Evolutionary conservation across 2,888 invertebrate genomes (phyloP).

Genomic region (Bellardia pandia): DNA sequence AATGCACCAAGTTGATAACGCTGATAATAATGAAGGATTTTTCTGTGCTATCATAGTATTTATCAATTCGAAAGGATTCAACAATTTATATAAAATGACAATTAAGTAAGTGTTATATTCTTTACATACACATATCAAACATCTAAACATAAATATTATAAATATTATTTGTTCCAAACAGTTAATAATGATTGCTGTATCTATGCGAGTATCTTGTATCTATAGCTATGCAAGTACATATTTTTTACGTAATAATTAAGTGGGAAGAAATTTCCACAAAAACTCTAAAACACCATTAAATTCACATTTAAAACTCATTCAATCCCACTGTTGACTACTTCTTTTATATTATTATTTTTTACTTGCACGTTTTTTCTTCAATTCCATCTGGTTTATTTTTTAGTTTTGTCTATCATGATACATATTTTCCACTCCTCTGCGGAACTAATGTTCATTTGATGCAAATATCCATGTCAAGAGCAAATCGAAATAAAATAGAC

Average conservation of each 20-base stretch:
- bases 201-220: too few relatives aligned
- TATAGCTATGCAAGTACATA: not conserved
- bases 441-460: constrained; percentile 70
- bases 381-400: not conserved
- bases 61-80: too few relatives aligned
- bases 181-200: not conserved
- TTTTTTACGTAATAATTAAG: not conserved
- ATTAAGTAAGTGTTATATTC: too few relatives aligned
- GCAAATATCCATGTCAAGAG: constrained; percentile 69
- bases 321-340: constrained; percentile 30
- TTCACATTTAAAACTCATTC: constrained; percentile 44
- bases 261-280: not conserved
- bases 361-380: not conserved
- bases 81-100: too few relatives aligned
- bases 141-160: too few relatives aligned
- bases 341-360: not conserved
- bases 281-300: constrained; percentile 31
- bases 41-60: too few relatives aligned
- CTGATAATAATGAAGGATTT: too few relatives aligned
- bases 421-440: constrained; percentile 37
- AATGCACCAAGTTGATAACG: too few relatives aligned
- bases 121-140: too few relatives aligned
- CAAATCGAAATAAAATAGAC: constrained; percentile 71
- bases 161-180: not conserved
- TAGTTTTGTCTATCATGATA: constrained; percentile 16